Evolutionary conservation across 2,888 invertebrate genomes (phyloP), one percentile per base, ranked within the genome.

Genomic region (Micropterix aruncella): DNA sequence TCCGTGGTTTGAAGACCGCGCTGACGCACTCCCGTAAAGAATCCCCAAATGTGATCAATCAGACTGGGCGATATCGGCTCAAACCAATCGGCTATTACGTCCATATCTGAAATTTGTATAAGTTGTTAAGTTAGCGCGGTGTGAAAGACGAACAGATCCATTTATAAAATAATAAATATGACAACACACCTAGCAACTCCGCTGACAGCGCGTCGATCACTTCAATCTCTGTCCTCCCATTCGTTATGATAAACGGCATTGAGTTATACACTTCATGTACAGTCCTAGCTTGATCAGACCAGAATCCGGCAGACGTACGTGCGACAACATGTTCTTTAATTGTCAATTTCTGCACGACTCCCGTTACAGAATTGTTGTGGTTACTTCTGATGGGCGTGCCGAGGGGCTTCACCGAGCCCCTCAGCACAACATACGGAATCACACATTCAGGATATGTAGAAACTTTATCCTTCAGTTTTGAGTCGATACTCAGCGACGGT

Each of bases 1-100:
- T 93, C 93, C 41, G 88, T 89, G 3, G 86, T 84, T 61, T 92
- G 90, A 16, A 90, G 66, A 0, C 92, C 92, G 48, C 86, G 77
- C 56, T 86, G 85, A 1, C 85, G 73, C 15, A 89, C 80, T 15
- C 91, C 90, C 52, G 83, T 81, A 57, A 92, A 81, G 60, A 89
- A 87, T 2, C 89, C 89, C 76, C 89, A 83, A 16, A 91, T 72
- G 55, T 85, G 83, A 61, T 89, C 85, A 48, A 85, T 78, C 38
- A 89, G 73, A 5, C 81, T 80, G 2, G 83, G 76, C 1, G 79
- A 75, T 53, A 80, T 80, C 0, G 88, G 85, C 57, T 86, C 83
- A 59, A 89, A 92, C 48, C 81, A 78, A 61, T 88, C 87, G 38
- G 86, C 83, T 51, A 91, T 81, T 1, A 84, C 80, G 54, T 89